Base-by-base conservation (phyloP, 64 coral and sea anemone genomes). In the Montipora cactus region DNA sequence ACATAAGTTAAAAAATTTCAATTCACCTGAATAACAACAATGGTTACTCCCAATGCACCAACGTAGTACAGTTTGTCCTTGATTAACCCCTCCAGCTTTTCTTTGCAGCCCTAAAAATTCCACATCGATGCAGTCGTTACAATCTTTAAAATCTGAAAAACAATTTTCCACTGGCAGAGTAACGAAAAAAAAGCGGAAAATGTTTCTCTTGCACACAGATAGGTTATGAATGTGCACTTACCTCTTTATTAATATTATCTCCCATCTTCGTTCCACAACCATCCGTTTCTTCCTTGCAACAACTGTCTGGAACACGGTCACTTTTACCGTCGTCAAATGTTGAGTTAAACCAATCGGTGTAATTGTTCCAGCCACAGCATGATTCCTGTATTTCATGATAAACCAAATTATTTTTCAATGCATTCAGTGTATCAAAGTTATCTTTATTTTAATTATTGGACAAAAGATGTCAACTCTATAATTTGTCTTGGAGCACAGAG, bases 231-330 rank as follows among this genome's bases (percentile, higher is more conserved):
- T 21, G 4, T 28, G 13, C 57, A 8, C 84, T 10, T 82, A 91
- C 89, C 47, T 44, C 53, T 57, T 78, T n/a, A n/a, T 85, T 28
- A 9, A 85, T 49, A 2, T 78, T 25, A 8, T 28, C 4, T 6
- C 9, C 4, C 0, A 59, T 0, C 1, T 19, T 15, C 18, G 52
- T 61, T 48, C 79, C 90, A 59, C 90, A 92, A 68, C 2, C 53
- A 8, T 0, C 3, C 7, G 0, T 57, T 57, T 12, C 8, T 46
- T 6, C 5, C 6, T 85, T 86, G 53, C 92, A 93, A 76, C 92
- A 93, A 47, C 79, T 84, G 48, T 93, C 92, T 20, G 92, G 92
- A 37, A 93, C 91, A 2, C 6, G 7, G 19, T n/a, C 37, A 37
- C 28, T 0, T 3, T 28, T 83, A 12, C 64, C 7, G 46, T 74